phyloP scores from a whole-genome alignment of 92 coral and sea anemone species.

The Bergia puertoricense region DNA sequence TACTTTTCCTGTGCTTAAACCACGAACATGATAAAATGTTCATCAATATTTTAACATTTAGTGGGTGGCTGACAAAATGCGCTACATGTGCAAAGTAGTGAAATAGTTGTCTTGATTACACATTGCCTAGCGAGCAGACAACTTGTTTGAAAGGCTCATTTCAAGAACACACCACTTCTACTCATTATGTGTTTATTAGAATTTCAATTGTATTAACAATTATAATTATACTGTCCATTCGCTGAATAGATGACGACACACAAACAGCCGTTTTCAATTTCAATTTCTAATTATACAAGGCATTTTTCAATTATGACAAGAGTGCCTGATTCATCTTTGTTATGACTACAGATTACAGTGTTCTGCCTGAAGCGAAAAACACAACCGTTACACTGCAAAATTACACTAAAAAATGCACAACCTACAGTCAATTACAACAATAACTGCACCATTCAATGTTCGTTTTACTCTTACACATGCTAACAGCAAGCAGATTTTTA shows the following conservation, averaged over 20 bases:
- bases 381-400: neutral
- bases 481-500: no score
- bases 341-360: neutral
- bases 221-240: neutral
- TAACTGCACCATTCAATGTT: neutral
- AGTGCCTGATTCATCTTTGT: neutral
- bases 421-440: neutral
- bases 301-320: slow-evolving; percentile 17
- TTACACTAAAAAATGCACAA: neutral
- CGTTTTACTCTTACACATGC: neutral
- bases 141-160: slow-evolving; percentile 6
- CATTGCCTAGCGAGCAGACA: slow-evolving; percentile 30
- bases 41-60: slow-evolving; percentile 33
- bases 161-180: neutral
- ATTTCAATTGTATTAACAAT: neutral
- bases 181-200: neutral
- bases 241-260: neutral
- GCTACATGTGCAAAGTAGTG: neutral
- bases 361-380: neutral
- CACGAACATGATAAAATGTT: slow-evolving; percentile 30
- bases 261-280: neutral
- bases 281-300: neutral
- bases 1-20: slow-evolving; percentile 19
- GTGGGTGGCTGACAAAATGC: slow-evolving; percentile 15
- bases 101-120: slow-evolving; percentile 7